These are phyloP conservation scores for Pangasius djambal DNA, from an alignment of 2,797 vertebrate genomes.

Conservation along the genomic window DNA sequence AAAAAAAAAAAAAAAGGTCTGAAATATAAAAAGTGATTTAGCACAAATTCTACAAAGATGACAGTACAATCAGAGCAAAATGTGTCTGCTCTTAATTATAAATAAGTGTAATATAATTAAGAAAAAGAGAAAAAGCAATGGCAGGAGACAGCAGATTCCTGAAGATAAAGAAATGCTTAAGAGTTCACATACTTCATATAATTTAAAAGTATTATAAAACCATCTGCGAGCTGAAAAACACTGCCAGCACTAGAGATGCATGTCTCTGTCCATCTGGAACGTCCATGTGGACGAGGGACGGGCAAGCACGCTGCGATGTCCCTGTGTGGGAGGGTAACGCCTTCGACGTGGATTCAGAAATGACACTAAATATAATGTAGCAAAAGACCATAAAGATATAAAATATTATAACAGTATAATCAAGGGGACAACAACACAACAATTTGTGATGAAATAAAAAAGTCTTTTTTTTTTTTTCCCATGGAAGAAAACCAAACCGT, in stretches of 20 bases:
- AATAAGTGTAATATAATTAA: constrained; percentile 41
- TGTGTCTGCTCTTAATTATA: constrained; percentile 34
- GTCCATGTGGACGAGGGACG: constrained; percentile 18
- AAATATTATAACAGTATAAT: constrained; percentile 64
- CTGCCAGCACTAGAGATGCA: constrained; percentile 39
- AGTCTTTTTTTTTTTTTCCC: constrained; percentile 62
- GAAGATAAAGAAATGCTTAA: constrained; percentile 78
- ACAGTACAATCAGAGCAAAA: constrained; percentile 47
- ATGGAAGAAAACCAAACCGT: constrained; percentile 71
- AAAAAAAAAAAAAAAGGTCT: constrained; percentile 48
- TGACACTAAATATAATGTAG: constrained; percentile 56
- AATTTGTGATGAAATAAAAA: constrained; percentile 39
- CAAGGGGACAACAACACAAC: constrained; percentile 55
- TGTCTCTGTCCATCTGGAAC: constrained; percentile 43
- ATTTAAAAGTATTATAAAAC: constrained; percentile 76
- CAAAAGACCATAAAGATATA: constrained; percentile 64
- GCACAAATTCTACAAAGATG: constrained; percentile 37
- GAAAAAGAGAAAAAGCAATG: constrained; percentile 19
- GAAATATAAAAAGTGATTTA: constrained; percentile 46
- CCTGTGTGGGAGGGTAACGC: constrained; percentile 72
- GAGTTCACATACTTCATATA: constrained; percentile 76
- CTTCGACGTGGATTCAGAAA: constrained; percentile 62
- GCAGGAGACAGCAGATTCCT: constrained; percentile 67
- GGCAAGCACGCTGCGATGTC: constrained; percentile 8
- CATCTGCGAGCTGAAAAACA: constrained; percentile 70